Evolutionary conservation across 2,113 vertebrate genomes (phyloP).

Genomic region (Tyrannus savana): DNA sequence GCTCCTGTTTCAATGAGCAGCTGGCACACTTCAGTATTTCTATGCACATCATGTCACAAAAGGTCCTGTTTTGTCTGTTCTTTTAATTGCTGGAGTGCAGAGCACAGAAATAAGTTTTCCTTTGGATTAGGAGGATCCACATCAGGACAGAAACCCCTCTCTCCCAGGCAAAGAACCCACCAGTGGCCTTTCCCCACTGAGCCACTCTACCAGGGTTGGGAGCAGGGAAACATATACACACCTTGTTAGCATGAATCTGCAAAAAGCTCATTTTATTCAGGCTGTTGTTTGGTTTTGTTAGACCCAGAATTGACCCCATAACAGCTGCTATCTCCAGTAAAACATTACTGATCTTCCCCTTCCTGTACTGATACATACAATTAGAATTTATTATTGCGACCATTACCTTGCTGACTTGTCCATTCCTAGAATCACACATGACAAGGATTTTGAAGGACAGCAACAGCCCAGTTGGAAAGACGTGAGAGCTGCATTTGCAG

Average conservation of each 20-base stretch:
- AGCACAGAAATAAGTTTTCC: not conserved
- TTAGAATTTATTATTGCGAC: not conserved
- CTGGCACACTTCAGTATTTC: not conserved
- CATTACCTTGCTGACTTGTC: not conserved
- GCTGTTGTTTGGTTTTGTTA: not conserved
- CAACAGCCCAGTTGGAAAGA: not conserved
- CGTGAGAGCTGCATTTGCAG: not conserved
- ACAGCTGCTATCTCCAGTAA: not conserved
- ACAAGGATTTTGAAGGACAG: conserved; percentile 51
- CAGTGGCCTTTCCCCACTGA: not conserved
- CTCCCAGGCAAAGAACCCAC: not conserved
- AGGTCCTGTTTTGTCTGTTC: not conserved
- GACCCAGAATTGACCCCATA: not conserved
- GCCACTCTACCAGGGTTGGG: fast-evolving
- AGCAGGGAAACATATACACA: not conserved
- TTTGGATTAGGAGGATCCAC: not conserved
- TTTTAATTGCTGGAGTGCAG: not conserved
- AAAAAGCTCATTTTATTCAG: not conserved
- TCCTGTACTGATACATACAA: fast-evolving
- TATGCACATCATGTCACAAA: not conserved
- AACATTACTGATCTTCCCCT: not conserved
- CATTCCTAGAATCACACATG: not conserved
- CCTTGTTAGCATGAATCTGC: not conserved
- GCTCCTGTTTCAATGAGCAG: not conserved
- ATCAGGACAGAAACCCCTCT: not conserved